phyloP scores from a whole-genome alignment of 2,888 invertebrate species.

The Colostygia pectinataria region DNA sequence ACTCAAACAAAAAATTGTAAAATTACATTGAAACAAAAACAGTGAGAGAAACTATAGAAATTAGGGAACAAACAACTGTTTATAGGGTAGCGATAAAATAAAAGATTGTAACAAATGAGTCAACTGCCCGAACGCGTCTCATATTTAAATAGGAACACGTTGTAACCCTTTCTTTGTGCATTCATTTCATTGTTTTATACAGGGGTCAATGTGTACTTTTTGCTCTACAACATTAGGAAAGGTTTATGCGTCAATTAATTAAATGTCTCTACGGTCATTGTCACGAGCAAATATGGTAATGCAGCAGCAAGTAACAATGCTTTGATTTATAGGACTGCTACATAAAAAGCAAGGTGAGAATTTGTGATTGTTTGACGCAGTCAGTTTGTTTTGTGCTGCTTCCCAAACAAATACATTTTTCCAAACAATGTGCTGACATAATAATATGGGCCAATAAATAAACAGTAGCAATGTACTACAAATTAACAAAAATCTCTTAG shows the following conservation, averaged over 20 bases:
- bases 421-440: no score
- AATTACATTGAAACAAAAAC: constrained; percentile 28
- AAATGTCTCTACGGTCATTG: constrained; percentile 80
- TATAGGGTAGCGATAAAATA: constrained; percentile 61
- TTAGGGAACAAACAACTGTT: constrained; percentile 45
- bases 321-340: constrained; percentile 70
- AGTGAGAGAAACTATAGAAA: constrained; percentile 35
- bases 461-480: no score
- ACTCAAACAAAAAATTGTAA: constrained; percentile 11
- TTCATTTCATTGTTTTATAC: constrained; percentile 77
- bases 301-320: constrained; percentile 69
- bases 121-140: constrained; percentile 65
- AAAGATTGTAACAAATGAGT: constrained; percentile 72
- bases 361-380: constrained; percentile 43
- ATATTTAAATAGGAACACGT: constrained; percentile 75
- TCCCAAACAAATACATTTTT: constrained; percentile 43
- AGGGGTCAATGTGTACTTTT: constrained; percentile 77
- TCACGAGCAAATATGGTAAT: constrained; percentile 80
- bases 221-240: constrained; percentile 66
- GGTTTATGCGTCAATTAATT: constrained; percentile 83
- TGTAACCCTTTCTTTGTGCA: constrained; percentile 74
- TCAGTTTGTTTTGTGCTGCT: constrained; percentile 38
- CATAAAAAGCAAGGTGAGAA: constrained; percentile 76
- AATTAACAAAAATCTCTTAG: no score
- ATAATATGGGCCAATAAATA: no score